Evolutionary conservation across 2,113 vertebrate species (phyloP), one percentile per base, ranked within the genome.

Genomic region (Casuarius casuarius): DNA sequence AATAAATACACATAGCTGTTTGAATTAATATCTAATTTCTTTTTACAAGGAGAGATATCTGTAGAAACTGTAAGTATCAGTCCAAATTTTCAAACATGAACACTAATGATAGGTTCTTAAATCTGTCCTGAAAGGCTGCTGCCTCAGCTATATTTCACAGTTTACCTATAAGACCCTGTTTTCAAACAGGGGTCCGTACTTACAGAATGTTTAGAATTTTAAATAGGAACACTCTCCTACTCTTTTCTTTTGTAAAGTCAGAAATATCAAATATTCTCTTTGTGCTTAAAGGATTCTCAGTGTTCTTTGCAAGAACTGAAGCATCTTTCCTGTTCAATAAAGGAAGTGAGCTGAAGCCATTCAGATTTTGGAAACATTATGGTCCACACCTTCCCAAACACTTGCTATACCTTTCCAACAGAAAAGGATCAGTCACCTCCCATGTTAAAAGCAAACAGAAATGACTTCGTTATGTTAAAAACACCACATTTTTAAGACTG

Each of bases 371-470:
- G 54, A 49, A 51, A 63, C 20, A 38, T 15, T 23, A n/a, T 66
- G 28, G 8, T 21, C 46, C 7, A 63, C 40, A 44, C 49, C 54
- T 44, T 82, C 51, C 67, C 86, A 76, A 75, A 80, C 19, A 54
- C 25, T 54, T 48, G 54, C n/a, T 85, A 10, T 44, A 54, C 13
- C 33, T 79, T 82, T 73, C 52, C 87, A 83, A 54, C 23, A 54
- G 49, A 44, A 94, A 88, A 86, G 31, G 38, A 54, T 33, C 44
- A 79, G 35, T 33, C 65, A 78, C 49, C 33, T 92, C 7, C 26
- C 56, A 58, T 9, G 22, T 59, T 66, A 85, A 84, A 90, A 84
- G 31, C 48, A 91, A 82, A 72, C 33, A 92, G 29, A 78, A 94
- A 76, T 76, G 10, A 84, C 28, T 88, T 86, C 33, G 61, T 84